phyloP scores from a whole-genome alignment of 2,888 invertebrate species.

The Tortricodes alternella region DNA sequence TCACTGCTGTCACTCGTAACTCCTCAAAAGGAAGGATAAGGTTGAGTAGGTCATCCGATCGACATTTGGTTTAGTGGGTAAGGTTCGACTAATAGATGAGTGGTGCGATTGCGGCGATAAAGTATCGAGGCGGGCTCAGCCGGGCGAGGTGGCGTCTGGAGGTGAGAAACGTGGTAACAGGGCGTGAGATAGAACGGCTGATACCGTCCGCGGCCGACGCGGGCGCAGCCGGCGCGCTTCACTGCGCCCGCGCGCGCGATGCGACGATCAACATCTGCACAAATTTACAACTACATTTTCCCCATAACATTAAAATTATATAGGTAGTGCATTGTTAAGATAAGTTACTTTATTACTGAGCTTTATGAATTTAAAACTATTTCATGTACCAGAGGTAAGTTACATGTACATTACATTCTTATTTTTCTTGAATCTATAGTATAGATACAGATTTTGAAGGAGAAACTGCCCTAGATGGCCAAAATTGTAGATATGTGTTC shows the following conservation, averaged over 20 bases:
- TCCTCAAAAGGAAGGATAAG: constrained; percentile 54
- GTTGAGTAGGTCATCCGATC: constrained; percentile 45
- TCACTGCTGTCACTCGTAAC: constrained; percentile 55
- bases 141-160: constrained; percentile 65
- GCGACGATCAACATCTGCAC: constrained; percentile 12
- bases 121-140: constrained; percentile 57
- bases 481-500: too few relatives aligned
- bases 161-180: constrained; percentile 79
- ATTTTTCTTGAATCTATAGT: too few relatives aligned
- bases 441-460: too few relatives aligned
- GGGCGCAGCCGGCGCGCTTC: constrained; percentile 24
- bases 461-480: too few relatives aligned
- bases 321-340: too few relatives aligned
- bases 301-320: too few relatives aligned
- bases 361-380: too few relatives aligned
- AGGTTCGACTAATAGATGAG: constrained; percentile 70
- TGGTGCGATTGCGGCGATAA: constrained; percentile 70
- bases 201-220: constrained; percentile 54
- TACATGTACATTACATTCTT: too few relatives aligned
- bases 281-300: constrained; percentile 1
- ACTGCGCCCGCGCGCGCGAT: constrained; percentile 9
- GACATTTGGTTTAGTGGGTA: constrained; percentile 71
- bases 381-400: too few relatives aligned
- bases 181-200: constrained; percentile 72
- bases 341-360: too few relatives aligned